phyloP scores from a whole-genome alignment of 2,888 invertebrate genomes.

The Lissonota sp. region DNA sequence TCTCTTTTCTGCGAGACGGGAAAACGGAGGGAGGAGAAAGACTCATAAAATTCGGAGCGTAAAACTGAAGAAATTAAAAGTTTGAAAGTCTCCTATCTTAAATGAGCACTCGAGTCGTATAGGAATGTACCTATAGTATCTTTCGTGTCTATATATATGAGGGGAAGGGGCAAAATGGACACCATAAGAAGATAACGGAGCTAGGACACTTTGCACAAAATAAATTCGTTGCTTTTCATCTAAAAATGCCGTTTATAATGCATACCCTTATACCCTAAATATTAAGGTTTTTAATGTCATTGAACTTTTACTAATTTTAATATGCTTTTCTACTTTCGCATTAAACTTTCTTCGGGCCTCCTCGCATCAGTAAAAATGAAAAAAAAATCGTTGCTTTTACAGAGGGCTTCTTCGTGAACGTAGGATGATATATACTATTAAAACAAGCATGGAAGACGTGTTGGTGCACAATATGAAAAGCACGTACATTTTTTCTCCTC shows the following conservation, averaged over 20 bases:
- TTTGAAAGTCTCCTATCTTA: conserved; percentile 76
- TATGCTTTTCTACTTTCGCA: not conserved
- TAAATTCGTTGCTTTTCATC: not conserved
- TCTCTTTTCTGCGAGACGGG: conserved; percentile 19
- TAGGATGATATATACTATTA: conserved; percentile 26
- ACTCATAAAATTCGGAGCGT: conserved; percentile 75
- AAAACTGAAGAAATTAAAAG: conserved; percentile 79
- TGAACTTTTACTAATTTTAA: too few species aligned
- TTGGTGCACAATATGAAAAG: conserved; percentile 12
- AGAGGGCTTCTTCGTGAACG: conserved; percentile 36
- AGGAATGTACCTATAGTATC: conserved; percentile 37
- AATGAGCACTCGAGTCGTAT: conserved; percentile 73
- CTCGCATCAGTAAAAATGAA: conserved; percentile 21
- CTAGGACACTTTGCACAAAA: too few species aligned
- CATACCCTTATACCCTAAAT: too few species aligned
- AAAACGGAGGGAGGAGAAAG: conserved; percentile 28
- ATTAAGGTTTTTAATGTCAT: too few species aligned
- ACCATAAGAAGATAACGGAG: too few species aligned
- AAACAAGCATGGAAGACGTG: conserved; percentile 8
- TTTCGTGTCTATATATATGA: conserved; percentile 20
- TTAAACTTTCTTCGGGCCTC: conserved; percentile 41
- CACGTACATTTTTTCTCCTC: conserved; percentile 44
- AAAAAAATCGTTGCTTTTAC: conserved; percentile 24
- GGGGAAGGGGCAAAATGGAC: too few species aligned
- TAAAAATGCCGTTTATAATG: too few species aligned